A percentile compares a stretch with the other conserved stretches of the same genome.
Conservation (phyloP, 1,140 invertebrate genomes). For the Aphelinus certus region DNA sequence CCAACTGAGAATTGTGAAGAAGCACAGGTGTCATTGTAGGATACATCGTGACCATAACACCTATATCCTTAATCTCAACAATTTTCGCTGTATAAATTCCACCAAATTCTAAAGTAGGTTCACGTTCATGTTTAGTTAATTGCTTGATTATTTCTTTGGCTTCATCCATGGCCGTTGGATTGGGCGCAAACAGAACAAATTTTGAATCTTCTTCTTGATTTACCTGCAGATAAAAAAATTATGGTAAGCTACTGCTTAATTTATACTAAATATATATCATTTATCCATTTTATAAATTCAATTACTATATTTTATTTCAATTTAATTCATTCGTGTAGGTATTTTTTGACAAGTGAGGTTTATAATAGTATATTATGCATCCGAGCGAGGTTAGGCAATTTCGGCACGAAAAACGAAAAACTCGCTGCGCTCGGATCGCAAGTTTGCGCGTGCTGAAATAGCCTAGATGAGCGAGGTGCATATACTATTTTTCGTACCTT, state of each 20-base stretch:
- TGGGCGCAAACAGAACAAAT: constrained; percentile 93
- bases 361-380: too few relatives aligned
- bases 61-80: constrained; percentile 87
- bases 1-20: constrained; percentile 91
- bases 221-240: constrained; percentile 68
- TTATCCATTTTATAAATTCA: constrained; percentile 16
- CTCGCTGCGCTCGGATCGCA: too few relatives aligned
- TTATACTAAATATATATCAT: constrained; percentile 1
- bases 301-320: constrained; percentile 1
- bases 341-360: too few relatives aligned
- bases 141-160: constrained; percentile 83
- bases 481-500: too few relatives aligned
- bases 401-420: too few relatives aligned
- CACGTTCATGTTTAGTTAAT: constrained; percentile 70
- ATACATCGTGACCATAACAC: constrained; percentile 91
- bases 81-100: constrained; percentile 91
- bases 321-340: too few relatives aligned
- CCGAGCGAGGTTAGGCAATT: too few relatives aligned
- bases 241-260: not conserved
- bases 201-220: constrained; percentile 78
- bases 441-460: too few relatives aligned
- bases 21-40: constrained; percentile 85
- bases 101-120: constrained; percentile 91
- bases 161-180: constrained; percentile 86
- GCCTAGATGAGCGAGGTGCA: too few relatives aligned